Percentiles rank a stretch among this genome's conserved stretches.
phyloP scores from a whole-genome alignment of 2,797 vertebrate genomes.

The Macroramphosus scolopax region DNA sequence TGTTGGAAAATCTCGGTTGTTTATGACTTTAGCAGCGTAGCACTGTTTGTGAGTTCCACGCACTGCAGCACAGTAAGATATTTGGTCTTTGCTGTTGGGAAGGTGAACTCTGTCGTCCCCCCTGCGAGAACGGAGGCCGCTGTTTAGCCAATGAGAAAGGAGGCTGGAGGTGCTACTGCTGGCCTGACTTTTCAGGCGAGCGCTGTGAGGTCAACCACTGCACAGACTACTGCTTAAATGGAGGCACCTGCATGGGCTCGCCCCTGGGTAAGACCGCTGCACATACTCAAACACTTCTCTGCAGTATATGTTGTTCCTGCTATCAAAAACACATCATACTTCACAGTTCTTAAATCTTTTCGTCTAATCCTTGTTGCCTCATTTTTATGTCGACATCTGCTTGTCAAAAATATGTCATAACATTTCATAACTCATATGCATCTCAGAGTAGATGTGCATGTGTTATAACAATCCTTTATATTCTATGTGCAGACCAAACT shows the following conservation, averaged over 20 bases:
- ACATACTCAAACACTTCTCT: too few relatives aligned
- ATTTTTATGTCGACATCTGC: neutral
- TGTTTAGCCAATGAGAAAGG: conserved; percentile 96
- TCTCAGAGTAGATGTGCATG: too few relatives aligned
- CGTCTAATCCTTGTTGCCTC: neutral
- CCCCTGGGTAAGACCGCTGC: conserved; percentile 82
- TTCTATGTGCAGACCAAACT: neutral
- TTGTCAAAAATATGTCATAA: conserved; percentile 4
- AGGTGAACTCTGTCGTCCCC: conserved; percentile 91
- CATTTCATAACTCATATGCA: neutral
- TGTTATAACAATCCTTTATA: conserved; percentile 1
- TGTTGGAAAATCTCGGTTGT: too few relatives aligned
- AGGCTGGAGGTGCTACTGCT: conserved; percentile 92
- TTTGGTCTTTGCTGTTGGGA: conserved; percentile 35
- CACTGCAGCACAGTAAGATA: conserved; percentile 17
- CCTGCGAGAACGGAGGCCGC: conserved; percentile 94
- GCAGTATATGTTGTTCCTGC: too few relatives aligned
- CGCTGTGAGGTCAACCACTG: conserved; percentile 96
- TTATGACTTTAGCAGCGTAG: conserved; percentile 2
- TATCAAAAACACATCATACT: too few relatives aligned
- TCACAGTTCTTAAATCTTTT: neutral
- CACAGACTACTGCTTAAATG: conserved; percentile 93
- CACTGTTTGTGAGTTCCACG: conserved; percentile 10
- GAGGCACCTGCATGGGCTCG: conserved; percentile 92
- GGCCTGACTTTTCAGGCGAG: conserved; percentile 96